Percentiles rank a stretch among this genome's conserved stretches.
Conservation (phyloP, 1,140 invertebrate species). For the Drosophila sproati region DNA sequence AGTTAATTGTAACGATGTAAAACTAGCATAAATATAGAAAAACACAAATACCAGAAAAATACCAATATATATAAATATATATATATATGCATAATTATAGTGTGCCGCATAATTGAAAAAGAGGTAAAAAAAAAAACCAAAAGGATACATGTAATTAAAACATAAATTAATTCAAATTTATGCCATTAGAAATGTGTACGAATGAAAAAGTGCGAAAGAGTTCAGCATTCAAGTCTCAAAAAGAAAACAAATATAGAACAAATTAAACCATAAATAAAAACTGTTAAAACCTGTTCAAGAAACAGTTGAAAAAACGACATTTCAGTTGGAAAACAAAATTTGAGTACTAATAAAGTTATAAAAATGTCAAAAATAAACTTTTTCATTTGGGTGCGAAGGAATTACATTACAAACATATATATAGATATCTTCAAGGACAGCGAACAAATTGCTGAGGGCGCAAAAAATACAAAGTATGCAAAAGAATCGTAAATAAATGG, state of each 20-base stretch:
- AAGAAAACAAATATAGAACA: slow-evolving; percentile 48
- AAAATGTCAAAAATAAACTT: slow-evolving; percentile 58
- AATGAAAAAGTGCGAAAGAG: slow-evolving; percentile 31
- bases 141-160: slow-evolving; percentile 59
- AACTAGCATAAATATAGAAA: slow-evolving; percentile 59
- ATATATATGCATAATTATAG: slow-evolving; percentile 63
- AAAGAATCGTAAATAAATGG: slow-evolving; percentile 40
- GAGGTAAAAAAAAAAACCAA: slow-evolving; percentile 8
- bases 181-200: slow-evolving; percentile 63
- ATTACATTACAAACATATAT: no score
- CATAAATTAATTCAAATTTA: slow-evolving; percentile 58
- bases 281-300: slow-evolving; percentile 27
- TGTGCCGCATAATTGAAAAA: slow-evolving; percentile 65
- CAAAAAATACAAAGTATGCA: slow-evolving; percentile 23
- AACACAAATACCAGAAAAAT: slow-evolving; percentile 28
- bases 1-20: slow-evolving; percentile 71
- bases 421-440: slow-evolving; percentile 5
- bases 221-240: slow-evolving; percentile 46
- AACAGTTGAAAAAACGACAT: slow-evolving; percentile 39
- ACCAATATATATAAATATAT: slow-evolving; percentile 52
- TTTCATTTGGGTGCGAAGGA: background rate
- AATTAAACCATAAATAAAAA: slow-evolving; percentile 38
- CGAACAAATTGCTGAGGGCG: slow-evolving; percentile 9
- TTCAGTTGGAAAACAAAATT: slow-evolving; percentile 59
- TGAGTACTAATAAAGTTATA: slow-evolving; percentile 78